phyloP scores from a whole-genome alignment of 2,113 vertebrate species.

The Xyliphius kryptos region DNA sequence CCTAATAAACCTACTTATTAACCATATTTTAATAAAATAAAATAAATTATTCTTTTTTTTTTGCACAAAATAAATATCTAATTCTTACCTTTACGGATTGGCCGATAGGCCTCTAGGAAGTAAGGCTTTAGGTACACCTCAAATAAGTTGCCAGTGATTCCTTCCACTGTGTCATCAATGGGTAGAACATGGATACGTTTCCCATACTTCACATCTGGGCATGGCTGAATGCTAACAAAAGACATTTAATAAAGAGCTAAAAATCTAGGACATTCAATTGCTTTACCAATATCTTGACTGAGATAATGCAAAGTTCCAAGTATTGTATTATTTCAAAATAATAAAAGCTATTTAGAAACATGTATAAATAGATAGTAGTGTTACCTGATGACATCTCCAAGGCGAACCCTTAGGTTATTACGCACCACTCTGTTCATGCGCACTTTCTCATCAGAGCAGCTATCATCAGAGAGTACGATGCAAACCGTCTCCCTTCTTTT shows the following conservation, averaged over 20 bases:
- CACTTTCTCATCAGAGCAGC: conserved; percentile 97
- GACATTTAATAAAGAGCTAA: too few relatives aligned
- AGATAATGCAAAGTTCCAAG: too few relatives aligned
- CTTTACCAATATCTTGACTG: too few relatives aligned
- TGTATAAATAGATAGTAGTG: too few relatives aligned
- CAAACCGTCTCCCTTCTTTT: conserved; percentile 96
- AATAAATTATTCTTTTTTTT: too few relatives aligned
- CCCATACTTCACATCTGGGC: conserved; percentile 96
- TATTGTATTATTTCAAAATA: too few relatives aligned
- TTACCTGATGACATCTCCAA: conserved; percentile 98
- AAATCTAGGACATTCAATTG: too few relatives aligned
- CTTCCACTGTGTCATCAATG: conserved; percentile 96
- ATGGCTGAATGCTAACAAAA: conserved; percentile 99
- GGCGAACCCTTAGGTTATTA: conserved; percentile 90
- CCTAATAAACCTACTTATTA: too few relatives aligned
- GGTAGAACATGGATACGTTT: conserved; percentile 95
- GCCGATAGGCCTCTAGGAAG: conserved; percentile 95
- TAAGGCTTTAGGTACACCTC: conserved; percentile 98
- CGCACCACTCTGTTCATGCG: conserved; percentile 98
- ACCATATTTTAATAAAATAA: too few relatives aligned
- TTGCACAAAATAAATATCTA: too few relatives aligned
- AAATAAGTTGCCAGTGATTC: conserved; percentile 96
- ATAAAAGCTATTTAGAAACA: too few relatives aligned
- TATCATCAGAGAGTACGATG: conserved; percentile 95
- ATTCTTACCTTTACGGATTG: conserved; percentile 89